Evolutionary conservation across 1,140 invertebrate genomes (phyloP).

Genomic region (Drosophila tani): DNA sequence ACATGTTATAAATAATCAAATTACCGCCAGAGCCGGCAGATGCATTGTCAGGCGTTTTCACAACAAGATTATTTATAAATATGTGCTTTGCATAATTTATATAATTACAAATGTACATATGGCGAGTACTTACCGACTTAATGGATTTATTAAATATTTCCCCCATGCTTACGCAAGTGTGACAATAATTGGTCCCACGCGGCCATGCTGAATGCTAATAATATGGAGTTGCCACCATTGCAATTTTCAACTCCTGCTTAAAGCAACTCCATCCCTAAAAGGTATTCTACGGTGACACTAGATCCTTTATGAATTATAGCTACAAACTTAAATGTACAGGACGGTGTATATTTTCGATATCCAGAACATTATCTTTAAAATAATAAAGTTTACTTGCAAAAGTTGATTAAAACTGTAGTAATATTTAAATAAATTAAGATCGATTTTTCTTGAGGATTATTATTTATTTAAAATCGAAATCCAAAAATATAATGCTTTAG

Average conservation of each 20-base stretch:
- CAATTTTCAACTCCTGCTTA: slow-evolving; percentile 1
- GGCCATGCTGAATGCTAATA: slow-evolving; percentile 34
- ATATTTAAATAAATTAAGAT: too few relatives aligned
- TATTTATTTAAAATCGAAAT: too few relatives aligned
- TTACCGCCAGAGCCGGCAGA: slow-evolving; percentile 15
- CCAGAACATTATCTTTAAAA: too few relatives aligned
- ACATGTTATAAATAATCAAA: slow-evolving; percentile 40
- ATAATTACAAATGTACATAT: slow-evolving; percentile 36
- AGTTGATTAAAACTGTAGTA: too few relatives aligned
- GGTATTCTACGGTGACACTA: background rate
- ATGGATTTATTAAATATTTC: slow-evolving; percentile 38
- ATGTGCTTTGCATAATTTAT: slow-evolving; percentile 43
- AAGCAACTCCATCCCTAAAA: slow-evolving; percentile 15
- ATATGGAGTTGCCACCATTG: slow-evolving; percentile 46
- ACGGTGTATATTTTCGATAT: too few relatives aligned
- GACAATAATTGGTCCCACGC: slow-evolving; percentile 35
- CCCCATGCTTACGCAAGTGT: slow-evolving; percentile 10
- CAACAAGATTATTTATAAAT: slow-evolving; percentile 34
- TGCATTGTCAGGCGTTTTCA: slow-evolving; percentile 27
- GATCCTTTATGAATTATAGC: background rate
- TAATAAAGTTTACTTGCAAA: too few relatives aligned
- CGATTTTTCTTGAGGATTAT: too few relatives aligned
- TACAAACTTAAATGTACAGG: too few relatives aligned
- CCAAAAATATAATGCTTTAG: too few relatives aligned
- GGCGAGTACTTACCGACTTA: slow-evolving; percentile 4